A percentile compares a stretch with the other conserved stretches of the same genome.
phyloP scores from a whole-genome alignment of 2,113 vertebrate genomes.

The Onychorhynchus coronatus region DNA sequence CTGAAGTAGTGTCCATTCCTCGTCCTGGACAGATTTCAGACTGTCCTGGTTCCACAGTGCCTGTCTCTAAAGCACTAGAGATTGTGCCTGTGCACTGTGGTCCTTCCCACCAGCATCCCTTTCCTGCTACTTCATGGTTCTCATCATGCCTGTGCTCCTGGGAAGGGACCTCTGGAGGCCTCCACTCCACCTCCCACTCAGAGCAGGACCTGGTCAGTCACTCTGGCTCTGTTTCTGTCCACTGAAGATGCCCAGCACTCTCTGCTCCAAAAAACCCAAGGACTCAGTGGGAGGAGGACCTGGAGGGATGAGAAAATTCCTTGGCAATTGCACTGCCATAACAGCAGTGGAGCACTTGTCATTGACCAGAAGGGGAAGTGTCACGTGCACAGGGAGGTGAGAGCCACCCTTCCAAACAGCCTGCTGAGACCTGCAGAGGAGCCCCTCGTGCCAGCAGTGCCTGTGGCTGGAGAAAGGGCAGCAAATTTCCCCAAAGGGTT shows the following conservation, averaged over 20 bases:
- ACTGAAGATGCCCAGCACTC: background rate
- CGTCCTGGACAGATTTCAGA: background rate
- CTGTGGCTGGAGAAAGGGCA: background rate
- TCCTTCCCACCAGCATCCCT: background rate
- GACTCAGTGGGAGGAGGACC: background rate
- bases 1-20: background rate
- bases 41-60: background rate
- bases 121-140: background rate
- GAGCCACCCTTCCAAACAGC: background rate
- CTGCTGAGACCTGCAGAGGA: background rate
- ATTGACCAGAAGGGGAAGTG: background rate
- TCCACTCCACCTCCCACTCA: background rate
- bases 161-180: background rate
- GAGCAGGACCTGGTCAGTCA: background rate
- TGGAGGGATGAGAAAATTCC: background rate
- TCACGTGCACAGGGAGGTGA: background rate
- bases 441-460: background rate
- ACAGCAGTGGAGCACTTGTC: background rate
- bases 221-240: background rate
- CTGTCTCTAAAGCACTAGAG: background rate
- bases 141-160: background rate
- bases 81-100: rapidly evolving
- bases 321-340: background rate
- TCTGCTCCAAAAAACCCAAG: background rate
- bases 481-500: background rate